Conservation (phyloP, 2,797 vertebrate species). For the Avahi laniger region DNA sequence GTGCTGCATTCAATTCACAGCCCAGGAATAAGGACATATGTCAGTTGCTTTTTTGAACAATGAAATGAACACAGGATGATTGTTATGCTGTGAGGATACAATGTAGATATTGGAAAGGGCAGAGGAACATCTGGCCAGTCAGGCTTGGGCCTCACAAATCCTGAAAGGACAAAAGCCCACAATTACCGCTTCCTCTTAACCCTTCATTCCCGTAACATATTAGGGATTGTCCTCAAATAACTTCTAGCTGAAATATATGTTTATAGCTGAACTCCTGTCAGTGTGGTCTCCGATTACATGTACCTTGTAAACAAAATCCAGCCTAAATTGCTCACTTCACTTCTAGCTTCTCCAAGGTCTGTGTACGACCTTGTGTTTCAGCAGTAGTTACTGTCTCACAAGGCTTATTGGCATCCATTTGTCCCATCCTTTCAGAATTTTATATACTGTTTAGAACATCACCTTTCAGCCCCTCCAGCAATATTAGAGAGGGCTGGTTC, state of each 20-base stretch:
- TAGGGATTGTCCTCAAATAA: slow-evolving; percentile 33
- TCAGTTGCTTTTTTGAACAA: slow-evolving; percentile 11
- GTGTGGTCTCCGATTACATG: slow-evolving; percentile 8
- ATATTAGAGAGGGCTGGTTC: slow-evolving; percentile 19
- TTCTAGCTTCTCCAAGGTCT: slow-evolving; percentile 47
- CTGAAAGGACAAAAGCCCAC: slow-evolving; percentile 62
- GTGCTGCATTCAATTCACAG: background rate
- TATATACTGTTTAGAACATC: slow-evolving; percentile 55
- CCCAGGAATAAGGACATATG: background rate
- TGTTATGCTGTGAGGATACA: slow-evolving; percentile 55
- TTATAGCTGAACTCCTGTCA: slow-evolving; percentile 1
- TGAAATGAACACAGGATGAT: slow-evolving; percentile 68
- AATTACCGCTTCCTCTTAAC: slow-evolving; percentile 37
- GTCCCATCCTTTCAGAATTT: slow-evolving; percentile 42
- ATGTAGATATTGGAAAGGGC: slow-evolving; percentile 52
- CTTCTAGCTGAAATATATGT: slow-evolving; percentile 44
- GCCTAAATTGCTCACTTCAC: background rate
- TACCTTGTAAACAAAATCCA: slow-evolving; percentile 54
- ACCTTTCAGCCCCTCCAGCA: slow-evolving; percentile 31
- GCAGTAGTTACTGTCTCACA: slow-evolving; percentile 39
- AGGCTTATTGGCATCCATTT: slow-evolving; percentile 1
- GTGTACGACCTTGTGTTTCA: slow-evolving; percentile 49
- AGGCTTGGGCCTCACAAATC: slow-evolving; percentile 59
- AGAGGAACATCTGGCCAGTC: slow-evolving; percentile 67
- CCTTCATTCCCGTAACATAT: slow-evolving; percentile 6